Percentiles rank a stretch among this genome's conserved stretches.
These are phyloP conservation scores for Cyclopterus lumpus DNA, from an alignment of 2,797 vertebrate genomes.

Conservation along the genomic window DNA sequence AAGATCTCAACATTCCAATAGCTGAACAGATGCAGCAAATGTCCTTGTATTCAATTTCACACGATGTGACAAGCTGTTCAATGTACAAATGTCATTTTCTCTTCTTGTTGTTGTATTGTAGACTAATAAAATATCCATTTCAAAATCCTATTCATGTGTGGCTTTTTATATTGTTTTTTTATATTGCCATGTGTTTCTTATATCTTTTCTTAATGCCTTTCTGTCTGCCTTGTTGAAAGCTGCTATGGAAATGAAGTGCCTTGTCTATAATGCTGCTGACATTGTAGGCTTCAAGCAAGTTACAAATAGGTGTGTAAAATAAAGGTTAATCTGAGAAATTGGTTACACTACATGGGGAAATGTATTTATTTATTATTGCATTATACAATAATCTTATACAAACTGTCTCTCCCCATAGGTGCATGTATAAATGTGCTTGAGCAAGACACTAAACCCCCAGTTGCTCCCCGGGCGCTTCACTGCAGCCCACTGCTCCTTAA, in stretches of 20 bases:
- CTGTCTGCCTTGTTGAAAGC: background rate
- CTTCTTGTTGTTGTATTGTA: background rate
- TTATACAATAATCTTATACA: background rate
- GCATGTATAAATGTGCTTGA: no score
- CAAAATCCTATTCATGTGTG: background rate
- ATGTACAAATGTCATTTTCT: fast-evolving
- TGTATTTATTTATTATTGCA: background rate
- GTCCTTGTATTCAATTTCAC: constrained; percentile 11
- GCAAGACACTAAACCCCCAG: no score
- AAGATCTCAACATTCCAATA: background rate
- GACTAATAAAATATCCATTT: background rate
- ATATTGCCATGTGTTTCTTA: background rate
- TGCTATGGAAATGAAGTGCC: background rate
- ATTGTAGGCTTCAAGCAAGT: background rate
- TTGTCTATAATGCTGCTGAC: background rate
- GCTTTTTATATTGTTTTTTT: background rate
- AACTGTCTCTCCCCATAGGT: no score
- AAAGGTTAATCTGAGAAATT: background rate
- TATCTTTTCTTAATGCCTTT: background rate
- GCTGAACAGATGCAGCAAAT: constrained; percentile 5
- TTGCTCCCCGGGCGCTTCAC: no score
- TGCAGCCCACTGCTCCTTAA: no score
- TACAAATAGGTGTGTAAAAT: background rate
- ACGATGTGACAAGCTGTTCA: constrained; percentile 9
- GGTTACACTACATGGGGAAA: background rate